A percentile compares a stretch with the other conserved stretches of the same genome.
Evolutionary conservation across 2,888 invertebrate genomes (phyloP).

Genomic region (Thelaira solivaga): DNA sequence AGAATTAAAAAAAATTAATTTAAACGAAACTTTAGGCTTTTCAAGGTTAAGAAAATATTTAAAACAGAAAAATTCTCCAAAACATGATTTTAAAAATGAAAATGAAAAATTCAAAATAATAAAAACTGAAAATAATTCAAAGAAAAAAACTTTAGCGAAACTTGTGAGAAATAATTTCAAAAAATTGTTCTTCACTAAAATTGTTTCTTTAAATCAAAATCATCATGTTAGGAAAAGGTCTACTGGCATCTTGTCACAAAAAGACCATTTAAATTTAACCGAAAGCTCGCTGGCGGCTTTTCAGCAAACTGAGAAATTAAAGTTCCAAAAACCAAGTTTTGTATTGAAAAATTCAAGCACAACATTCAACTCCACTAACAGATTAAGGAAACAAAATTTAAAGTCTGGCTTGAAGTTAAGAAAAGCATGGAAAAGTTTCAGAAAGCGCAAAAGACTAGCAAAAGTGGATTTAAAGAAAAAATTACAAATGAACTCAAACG

Average conservation of each 20-base stretch:
- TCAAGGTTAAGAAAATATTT: no score
- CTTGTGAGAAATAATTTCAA: not conserved
- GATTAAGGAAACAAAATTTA: not conserved
- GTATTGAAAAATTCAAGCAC: not conserved
- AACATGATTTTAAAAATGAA: no score
- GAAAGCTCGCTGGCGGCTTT: no score
- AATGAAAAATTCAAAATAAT: no score
- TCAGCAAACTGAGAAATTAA: no score
- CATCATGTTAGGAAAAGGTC: constrained; percentile 45
- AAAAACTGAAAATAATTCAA: no score
- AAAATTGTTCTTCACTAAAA: no score
- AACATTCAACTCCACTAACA: not conserved
- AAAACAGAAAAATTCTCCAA: no score
- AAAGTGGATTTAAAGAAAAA: constrained; percentile 2
- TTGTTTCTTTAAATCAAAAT: not conserved
- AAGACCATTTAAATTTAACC: not conserved
- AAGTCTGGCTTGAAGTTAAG: not conserved
- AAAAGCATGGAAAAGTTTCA: not conserved
- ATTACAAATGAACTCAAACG: not conserved
- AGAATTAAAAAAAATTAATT: no score
- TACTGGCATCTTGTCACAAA: not conserved
- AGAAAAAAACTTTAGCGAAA: not conserved
- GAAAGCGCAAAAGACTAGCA: constrained; percentile 13
- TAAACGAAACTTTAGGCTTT: no score
- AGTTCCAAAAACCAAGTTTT: not conserved